These are phyloP conservation scores for Drosophila hawaiiensis DNA, from an alignment of 2,888 invertebrate species.

Conservation along the genomic window DNA sequence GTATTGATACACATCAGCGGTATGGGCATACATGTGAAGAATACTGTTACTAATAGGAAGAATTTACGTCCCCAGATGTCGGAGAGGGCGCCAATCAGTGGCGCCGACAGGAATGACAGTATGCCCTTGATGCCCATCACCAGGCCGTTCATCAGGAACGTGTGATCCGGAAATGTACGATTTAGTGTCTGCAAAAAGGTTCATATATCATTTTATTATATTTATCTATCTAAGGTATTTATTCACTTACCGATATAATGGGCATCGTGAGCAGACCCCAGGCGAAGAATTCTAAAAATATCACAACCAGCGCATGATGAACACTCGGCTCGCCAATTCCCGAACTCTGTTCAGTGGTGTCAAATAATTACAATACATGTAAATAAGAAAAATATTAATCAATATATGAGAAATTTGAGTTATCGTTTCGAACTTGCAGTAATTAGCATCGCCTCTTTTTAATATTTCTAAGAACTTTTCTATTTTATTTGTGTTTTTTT, in stretches of 20 bases:
- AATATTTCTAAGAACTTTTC: neutral
- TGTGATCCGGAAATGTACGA: conserved; percentile 99
- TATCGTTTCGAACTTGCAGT: neutral
- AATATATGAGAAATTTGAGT: fast-evolving
- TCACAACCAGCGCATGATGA: conserved; percentile 99
- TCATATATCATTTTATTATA: neutral
- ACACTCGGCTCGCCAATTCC: conserved; percentile 98
- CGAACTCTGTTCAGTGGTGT: conserved; percentile 88
- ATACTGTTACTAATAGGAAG: conserved; percentile 98
- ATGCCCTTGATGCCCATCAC: conserved; percentile 99
- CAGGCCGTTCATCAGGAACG: conserved; percentile 98
- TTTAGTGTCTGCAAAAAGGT: conserved; percentile 89
- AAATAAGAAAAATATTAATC: neutral
- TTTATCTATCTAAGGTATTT: conserved; percentile 1
- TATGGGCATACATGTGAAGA: conserved; percentile 99
- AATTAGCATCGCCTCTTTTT: neutral
- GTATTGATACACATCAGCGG: conserved; percentile 99
- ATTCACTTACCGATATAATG: conserved; percentile 89
- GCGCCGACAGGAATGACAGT: conserved; percentile 98
- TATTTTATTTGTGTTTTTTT: neutral
- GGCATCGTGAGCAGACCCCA: conserved; percentile 99
- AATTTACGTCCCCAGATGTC: conserved; percentile 99
- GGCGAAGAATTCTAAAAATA: conserved; percentile 99
- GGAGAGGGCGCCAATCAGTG: conserved; percentile 97
- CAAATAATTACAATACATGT: neutral